Conservation (phyloP, 2,113 vertebrate species). For the Lampris megalopsis region DNA sequence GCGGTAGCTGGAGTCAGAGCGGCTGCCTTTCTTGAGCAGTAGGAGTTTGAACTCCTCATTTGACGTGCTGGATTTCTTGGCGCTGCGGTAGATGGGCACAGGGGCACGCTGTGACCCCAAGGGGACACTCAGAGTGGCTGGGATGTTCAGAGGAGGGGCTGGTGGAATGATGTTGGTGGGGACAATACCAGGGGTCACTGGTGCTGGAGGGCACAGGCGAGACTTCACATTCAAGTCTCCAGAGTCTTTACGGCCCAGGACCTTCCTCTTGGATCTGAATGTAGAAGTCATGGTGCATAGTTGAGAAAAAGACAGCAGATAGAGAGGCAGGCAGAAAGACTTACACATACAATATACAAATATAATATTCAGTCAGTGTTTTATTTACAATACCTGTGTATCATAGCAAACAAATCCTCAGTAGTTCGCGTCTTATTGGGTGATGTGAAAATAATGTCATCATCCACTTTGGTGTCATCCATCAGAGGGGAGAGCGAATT, state of each 20-base stretch:
- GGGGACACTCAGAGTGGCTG: slow-evolving; percentile 57
- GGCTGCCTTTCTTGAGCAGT: slow-evolving; percentile 95
- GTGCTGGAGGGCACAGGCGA: slow-evolving; percentile 82
- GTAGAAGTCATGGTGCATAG: slow-evolving; percentile 34
- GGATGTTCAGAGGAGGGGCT: slow-evolving; percentile 69
- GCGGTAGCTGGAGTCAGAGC: slow-evolving; percentile 95
- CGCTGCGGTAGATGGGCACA: slow-evolving; percentile 95
- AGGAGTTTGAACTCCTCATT: slow-evolving; percentile 98
- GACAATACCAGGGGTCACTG: slow-evolving; percentile 77
- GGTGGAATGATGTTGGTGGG: slow-evolving; percentile 69
- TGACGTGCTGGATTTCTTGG: slow-evolving; percentile 96
- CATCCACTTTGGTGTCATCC: slow-evolving; percentile 91
- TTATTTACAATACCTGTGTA: slow-evolving; percentile 87
- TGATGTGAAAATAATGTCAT: slow-evolving; percentile 90
- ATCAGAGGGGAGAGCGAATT: slow-evolving; percentile 92
- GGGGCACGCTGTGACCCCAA: slow-evolving; percentile 89
- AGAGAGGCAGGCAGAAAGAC: not conserved
- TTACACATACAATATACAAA: not conserved
- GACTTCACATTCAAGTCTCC: slow-evolving; percentile 89
- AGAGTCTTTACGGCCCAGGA: slow-evolving; percentile 96
- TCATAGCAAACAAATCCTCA: slow-evolving; percentile 98
- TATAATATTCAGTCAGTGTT: not conserved
- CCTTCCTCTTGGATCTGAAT: slow-evolving; percentile 96
- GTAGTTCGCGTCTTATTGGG: slow-evolving; percentile 97
- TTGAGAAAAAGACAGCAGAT: not conserved